A percentile compares a stretch with the other conserved stretches of the same genome.
These are phyloP conservation scores for Sisyra nigra DNA, from an alignment of 2,888 invertebrate genomes.

Conservation along the genomic window DNA sequence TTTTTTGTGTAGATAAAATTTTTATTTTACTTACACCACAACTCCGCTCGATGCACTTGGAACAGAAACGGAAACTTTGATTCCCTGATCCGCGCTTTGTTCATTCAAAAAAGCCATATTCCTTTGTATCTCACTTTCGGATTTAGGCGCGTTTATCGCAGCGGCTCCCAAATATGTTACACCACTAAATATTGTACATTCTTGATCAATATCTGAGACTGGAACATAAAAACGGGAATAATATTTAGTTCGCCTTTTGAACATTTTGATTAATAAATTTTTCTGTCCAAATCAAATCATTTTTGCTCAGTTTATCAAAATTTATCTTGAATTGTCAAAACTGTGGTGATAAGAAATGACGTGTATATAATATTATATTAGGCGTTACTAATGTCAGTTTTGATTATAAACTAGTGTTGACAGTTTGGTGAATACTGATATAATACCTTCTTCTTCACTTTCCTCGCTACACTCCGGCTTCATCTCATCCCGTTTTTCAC, in stretches of 20 bases:
- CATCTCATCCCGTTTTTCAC: slow-evolving; percentile 64
- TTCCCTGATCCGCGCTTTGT: slow-evolving; percentile 50
- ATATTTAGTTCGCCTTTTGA: slow-evolving; percentile 1
- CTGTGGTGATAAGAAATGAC: neutral
- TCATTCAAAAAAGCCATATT: slow-evolving; percentile 88
- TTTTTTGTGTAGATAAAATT: too few relatives aligned
- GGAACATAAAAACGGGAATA: slow-evolving; percentile 16
- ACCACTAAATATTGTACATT: slow-evolving; percentile 81
- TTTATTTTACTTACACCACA: slow-evolving; percentile 58
- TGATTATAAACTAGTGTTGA: too few relatives aligned
- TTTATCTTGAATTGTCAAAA: neutral
- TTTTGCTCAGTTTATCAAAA: slow-evolving; percentile 4
- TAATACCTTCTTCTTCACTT: slow-evolving; percentile 59
- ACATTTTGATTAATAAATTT: neutral
- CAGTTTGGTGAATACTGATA: too few relatives aligned
- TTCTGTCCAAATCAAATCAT: slow-evolving; percentile 7
- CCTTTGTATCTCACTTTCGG: slow-evolving; percentile 79
- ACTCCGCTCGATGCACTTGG: slow-evolving; percentile 85
- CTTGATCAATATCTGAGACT: slow-evolving; percentile 73
- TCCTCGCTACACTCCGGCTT: slow-evolving; percentile 46
- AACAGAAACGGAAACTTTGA: slow-evolving; percentile 82
- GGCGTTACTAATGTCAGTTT: neutral
- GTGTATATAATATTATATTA: neutral
- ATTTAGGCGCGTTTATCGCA: slow-evolving; percentile 81
- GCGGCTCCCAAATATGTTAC: slow-evolving; percentile 88